Conservation (phyloP, 1,140 invertebrate species). For the Myzus persicae region DNA sequence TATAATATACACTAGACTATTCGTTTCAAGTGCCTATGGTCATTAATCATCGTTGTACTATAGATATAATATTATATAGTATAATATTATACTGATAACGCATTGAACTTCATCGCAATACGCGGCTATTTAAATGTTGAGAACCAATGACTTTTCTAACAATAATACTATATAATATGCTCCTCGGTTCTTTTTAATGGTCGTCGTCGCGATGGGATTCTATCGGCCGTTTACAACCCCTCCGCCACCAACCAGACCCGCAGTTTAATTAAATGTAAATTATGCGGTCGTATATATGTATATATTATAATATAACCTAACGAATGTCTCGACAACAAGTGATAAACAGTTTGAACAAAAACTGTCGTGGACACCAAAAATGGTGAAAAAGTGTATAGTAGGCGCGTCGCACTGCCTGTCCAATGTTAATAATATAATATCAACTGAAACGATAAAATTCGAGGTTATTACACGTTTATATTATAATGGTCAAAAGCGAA, state of each 20-base stretch:
- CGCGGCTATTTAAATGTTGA: not conserved
- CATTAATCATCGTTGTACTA: not conserved
- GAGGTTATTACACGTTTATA: not conserved
- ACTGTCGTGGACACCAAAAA: not conserved
- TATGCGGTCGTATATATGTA: slow-evolving; percentile 18
- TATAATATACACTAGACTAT: not conserved
- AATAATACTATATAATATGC: slow-evolving; percentile 29
- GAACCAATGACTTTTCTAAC: slow-evolving; percentile 43
- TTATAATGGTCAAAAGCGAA: not conserved
- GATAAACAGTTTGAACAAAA: slow-evolving; percentile 17
- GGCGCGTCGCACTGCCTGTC: too few species aligned
- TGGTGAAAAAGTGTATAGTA: not conserved
- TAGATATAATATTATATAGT: not conserved
- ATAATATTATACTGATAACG: too few species aligned
- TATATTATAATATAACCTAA: not conserved
- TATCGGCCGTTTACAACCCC: not conserved
- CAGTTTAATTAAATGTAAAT: slow-evolving; percentile 53
- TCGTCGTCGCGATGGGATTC: not conserved
- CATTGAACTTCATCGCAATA: not conserved
- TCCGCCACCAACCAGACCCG: not conserved
- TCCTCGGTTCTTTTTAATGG: slow-evolving; percentile 20
- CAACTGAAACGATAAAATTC: not conserved
- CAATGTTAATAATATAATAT: not conserved
- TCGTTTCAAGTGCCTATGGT: not conserved
- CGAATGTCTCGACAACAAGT: not conserved